phyloP scores from a whole-genome alignment of 2,888 invertebrate genomes.

The Tholera decimalis region DNA sequence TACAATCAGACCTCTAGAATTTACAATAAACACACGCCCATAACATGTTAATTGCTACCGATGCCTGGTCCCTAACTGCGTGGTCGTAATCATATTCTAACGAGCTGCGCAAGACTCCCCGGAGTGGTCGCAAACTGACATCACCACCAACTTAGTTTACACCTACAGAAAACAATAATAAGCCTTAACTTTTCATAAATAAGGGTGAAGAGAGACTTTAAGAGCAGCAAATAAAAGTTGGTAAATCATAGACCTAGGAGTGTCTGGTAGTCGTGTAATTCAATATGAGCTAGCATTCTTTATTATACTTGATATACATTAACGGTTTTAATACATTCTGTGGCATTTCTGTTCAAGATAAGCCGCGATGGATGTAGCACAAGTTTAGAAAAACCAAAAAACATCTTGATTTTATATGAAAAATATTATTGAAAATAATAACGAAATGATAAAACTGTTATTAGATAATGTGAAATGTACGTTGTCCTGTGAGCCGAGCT shows the following conservation, averaged over 20 bases:
- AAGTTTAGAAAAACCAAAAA: neutral
- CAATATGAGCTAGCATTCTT: constrained; percentile 40
- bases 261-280: constrained; percentile 38
- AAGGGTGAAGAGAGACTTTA: neutral
- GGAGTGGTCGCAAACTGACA: constrained; percentile 40
- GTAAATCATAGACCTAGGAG: constrained; percentile 37
- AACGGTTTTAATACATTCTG: constrained; percentile 10
- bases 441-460: constrained; percentile 11
- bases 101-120: constrained; percentile 57
- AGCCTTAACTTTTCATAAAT: neutral
- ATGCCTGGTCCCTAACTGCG: constrained; percentile 52
- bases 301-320: constrained; percentile 47
- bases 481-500: constrained; percentile 48
- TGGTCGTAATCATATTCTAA: constrained; percentile 61
- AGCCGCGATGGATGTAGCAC: neutral
- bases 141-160: constrained; percentile 4
- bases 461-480: constrained; percentile 29
- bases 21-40: constrained; percentile 35
- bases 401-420: neutral
- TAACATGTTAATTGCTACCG: constrained; percentile 68
- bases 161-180: neutral
- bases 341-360: neutral
- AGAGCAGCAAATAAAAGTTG: neutral
- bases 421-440: neutral
- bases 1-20: constrained; percentile 2